phyloP scores from a whole-genome alignment of 2,797 vertebrate genomes.

The Clamator glandarius region DNA sequence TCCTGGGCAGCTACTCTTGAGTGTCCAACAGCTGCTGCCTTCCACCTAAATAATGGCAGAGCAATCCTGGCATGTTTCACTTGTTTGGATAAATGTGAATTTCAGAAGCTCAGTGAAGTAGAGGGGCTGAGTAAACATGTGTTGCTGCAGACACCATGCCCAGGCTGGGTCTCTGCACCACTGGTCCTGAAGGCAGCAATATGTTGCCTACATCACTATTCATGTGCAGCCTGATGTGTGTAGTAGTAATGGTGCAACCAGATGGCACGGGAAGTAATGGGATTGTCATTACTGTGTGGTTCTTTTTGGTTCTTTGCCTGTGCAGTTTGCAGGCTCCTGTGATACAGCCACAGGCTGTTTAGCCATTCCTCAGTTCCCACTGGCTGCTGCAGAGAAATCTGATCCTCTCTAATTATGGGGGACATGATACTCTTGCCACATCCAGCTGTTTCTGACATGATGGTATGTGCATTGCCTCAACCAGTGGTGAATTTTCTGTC shows the following conservation, averaged over 20 bases:
- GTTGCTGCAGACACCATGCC: accelerated
- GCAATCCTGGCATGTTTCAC: background rate
- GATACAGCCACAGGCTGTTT: background rate
- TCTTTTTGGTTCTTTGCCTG: background rate
- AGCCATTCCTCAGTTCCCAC: background rate
- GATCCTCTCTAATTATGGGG: background rate
- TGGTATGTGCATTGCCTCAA: background rate
- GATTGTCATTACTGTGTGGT: background rate
- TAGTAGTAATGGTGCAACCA: background rate
- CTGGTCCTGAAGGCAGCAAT: background rate
- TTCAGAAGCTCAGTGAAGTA: background rate
- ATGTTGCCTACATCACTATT: background rate
- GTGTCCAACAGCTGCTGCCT: background rate
- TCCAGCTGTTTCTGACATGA: conserved; percentile 7
- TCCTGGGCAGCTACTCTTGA: background rate
- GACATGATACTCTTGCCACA: background rate
- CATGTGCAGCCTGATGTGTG: background rate
- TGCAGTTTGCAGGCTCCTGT: background rate
- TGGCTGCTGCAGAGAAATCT: background rate
- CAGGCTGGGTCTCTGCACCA: background rate
- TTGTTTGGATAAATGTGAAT: background rate
- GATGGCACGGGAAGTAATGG: accelerated
- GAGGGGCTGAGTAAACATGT: background rate
- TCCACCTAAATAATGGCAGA: background rate
- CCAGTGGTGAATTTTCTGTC: background rate